Evolutionary conservation across 1,140 invertebrate genomes (phyloP).

Genomic region (Druon quercuslanigerum): DNA sequence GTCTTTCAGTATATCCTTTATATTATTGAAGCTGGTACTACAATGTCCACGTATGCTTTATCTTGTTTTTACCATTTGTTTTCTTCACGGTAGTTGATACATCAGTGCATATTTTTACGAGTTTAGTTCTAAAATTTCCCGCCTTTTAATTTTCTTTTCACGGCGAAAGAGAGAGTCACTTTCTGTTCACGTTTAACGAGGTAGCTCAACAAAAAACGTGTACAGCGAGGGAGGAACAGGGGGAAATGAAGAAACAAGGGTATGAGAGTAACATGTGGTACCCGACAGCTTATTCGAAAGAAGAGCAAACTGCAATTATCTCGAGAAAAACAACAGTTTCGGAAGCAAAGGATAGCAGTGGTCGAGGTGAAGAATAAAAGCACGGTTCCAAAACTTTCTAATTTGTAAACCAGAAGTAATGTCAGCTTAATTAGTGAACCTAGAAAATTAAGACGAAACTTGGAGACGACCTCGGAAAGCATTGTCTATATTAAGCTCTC

Average conservation of each 20-base stretch:
- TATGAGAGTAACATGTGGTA: slow-evolving; percentile 39
- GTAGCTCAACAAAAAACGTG: slow-evolving; percentile 32
- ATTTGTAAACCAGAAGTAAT: slow-evolving; percentile 41
- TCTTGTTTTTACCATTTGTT: not conserved
- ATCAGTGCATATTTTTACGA: slow-evolving; percentile 51
- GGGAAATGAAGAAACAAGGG: slow-evolving; percentile 41
- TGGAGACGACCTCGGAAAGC: slow-evolving; percentile 26
- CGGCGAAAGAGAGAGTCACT: slow-evolving; percentile 43
- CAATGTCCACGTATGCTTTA: no score
- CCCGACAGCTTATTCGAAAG: slow-evolving; percentile 31
- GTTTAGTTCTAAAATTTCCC: slow-evolving; percentile 53
- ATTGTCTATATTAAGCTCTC: slow-evolving; percentile 18
- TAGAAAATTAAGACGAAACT: slow-evolving; percentile 47
- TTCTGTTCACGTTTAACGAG: slow-evolving; percentile 47
- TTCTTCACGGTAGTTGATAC: not conserved
- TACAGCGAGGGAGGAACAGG: slow-evolving; percentile 36
- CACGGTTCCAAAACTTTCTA: slow-evolving; percentile 21
- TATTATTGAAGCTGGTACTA: no score
- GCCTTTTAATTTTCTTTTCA: slow-evolving; percentile 55
- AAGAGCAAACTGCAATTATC: slow-evolving; percentile 58
- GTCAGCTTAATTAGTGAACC: slow-evolving; percentile 48
- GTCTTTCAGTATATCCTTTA: no score
- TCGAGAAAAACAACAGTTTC: slow-evolving; percentile 40
- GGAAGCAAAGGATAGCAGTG: slow-evolving; percentile 28
- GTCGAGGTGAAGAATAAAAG: slow-evolving; percentile 32